These are phyloP conservation scores for Archips xylosteana DNA, from an alignment of 2,888 invertebrate genomes.

Conservation along the genomic window DNA sequence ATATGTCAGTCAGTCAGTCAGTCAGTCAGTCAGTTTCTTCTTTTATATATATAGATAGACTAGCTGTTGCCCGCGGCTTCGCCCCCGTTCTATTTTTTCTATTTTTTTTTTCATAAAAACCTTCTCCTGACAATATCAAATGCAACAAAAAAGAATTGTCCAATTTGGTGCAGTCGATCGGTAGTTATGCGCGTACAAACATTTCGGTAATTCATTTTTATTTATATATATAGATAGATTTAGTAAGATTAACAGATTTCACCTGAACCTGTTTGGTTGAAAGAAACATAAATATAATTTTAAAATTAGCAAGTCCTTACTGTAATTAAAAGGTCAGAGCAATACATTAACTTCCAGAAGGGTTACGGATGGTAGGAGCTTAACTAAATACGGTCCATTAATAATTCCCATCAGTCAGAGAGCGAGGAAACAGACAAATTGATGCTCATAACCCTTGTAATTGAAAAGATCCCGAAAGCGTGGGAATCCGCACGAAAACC, in stretches of 20 bases:
- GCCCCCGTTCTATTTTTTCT: no score
- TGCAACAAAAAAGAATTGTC: no score
- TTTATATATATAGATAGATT: no score
- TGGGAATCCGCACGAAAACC: slow-evolving; percentile 19
- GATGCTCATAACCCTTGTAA: slow-evolving; percentile 42
- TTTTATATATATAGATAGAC: no score
- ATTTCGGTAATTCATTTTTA: no score
- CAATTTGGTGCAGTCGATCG: no score
- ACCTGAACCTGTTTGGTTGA: neutral
- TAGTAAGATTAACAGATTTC: neutral
- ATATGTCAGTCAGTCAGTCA: no score
- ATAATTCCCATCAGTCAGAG: slow-evolving; percentile 37
- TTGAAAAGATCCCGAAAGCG: slow-evolving; percentile 36
- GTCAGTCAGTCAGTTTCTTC: no score
- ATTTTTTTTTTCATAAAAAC: no score
- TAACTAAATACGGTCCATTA: slow-evolving; percentile 35
- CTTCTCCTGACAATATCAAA: no score
- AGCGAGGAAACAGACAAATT: slow-evolving; percentile 37
- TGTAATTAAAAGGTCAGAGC: slow-evolving; percentile 13
- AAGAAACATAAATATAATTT: neutral
- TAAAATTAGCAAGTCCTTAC: neutral
- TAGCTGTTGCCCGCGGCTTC: no score
- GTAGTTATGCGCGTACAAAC: no score
- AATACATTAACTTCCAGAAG: slow-evolving; percentile 13
- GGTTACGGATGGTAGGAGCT: slow-evolving; percentile 26